A percentile compares a stretch with the other conserved stretches of the same genome.
Evolutionary conservation across 2,113 vertebrate genomes (phyloP).

Genomic region (Oryzias curvinotus): DNA sequence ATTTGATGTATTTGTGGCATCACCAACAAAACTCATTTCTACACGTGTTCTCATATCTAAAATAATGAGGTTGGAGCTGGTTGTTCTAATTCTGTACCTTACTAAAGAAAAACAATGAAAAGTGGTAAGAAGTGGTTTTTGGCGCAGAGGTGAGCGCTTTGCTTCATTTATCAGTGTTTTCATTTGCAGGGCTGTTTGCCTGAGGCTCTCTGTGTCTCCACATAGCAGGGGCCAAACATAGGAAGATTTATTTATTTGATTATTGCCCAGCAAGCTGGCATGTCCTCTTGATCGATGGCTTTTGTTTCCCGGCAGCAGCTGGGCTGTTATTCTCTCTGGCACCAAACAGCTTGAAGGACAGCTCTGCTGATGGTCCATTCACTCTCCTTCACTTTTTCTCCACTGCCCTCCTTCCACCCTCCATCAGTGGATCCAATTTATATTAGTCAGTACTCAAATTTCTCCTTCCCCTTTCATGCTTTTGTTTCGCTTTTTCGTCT

Average conservation of each 20-base stretch:
- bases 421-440: slow-evolving; percentile 28
- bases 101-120: not conserved
- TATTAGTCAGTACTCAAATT: slow-evolving; percentile 24
- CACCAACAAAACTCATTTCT: too few relatives aligned
- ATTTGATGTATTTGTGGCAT: too few relatives aligned
- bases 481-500: slow-evolving; percentile 18
- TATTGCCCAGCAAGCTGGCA: slow-evolving; percentile 62
- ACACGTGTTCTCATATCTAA: not conserved
- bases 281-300: slow-evolving; percentile 66
- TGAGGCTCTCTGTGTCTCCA: slow-evolving; percentile 31
- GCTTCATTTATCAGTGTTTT: slow-evolving; percentile 43
- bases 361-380: slow-evolving; percentile 45
- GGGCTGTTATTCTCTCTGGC: slow-evolving; percentile 53
- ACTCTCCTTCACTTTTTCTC: slow-evolving; percentile 56
- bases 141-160: slow-evolving; percentile 29
- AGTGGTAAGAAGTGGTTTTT: slow-evolving; percentile 6
- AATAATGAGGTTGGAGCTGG: not conserved
- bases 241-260: slow-evolving; percentile 74
- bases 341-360: slow-evolving; percentile 66
- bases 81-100: slow-evolving; percentile 4
- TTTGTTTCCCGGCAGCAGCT: slow-evolving; percentile 57
- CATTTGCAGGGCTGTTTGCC: slow-evolving; percentile 32
- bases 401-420: slow-evolving; percentile 31
- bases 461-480: not conserved
- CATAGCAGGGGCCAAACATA: slow-evolving; percentile 25